A percentile compares a stretch with the other conserved stretches of the same genome.
These are phyloP conservation scores for Cantharis flavilabris DNA, from an alignment of 2,888 invertebrate genomes.

Conservation along the genomic window DNA sequence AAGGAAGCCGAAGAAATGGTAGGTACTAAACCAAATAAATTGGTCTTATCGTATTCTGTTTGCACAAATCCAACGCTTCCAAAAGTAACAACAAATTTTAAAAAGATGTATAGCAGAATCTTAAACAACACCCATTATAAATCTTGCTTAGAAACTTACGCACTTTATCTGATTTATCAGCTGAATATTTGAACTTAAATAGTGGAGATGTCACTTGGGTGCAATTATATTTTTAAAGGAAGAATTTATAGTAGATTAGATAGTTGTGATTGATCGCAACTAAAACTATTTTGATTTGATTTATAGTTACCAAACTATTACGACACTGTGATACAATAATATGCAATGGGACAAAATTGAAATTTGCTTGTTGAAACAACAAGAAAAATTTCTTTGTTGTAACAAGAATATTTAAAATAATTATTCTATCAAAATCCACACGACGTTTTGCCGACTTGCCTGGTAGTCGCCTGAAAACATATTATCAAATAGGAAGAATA, in stretches of 20 bases:
- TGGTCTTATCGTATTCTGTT: conserved; percentile 1
- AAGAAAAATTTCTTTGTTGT: too few species aligned
- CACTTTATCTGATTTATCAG: not conserved
- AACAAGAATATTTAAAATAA: too few species aligned
- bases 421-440: too few species aligned
- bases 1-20: conserved; percentile 9
- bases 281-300: not conserved
- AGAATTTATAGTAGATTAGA: not conserved
- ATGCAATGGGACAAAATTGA: too few species aligned
- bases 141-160: not conserved
- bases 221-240: not conserved
- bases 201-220: not conserved
- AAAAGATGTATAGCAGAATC: not conserved
- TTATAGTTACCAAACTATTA: not conserved
- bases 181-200: not conserved
- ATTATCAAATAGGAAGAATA: too few species aligned
- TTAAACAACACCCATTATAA: not conserved
- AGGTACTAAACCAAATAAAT: conserved; percentile 7
- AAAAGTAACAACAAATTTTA: not conserved
- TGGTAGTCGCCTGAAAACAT: too few species aligned
- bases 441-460: too few species aligned
- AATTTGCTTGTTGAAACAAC: too few species aligned
- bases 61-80: not conserved
- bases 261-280: too few species aligned
- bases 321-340: not conserved